phyloP scores from a whole-genome alignment of 2,888 invertebrate genomes.

The Hirtodrosophila histrioides region DNA sequence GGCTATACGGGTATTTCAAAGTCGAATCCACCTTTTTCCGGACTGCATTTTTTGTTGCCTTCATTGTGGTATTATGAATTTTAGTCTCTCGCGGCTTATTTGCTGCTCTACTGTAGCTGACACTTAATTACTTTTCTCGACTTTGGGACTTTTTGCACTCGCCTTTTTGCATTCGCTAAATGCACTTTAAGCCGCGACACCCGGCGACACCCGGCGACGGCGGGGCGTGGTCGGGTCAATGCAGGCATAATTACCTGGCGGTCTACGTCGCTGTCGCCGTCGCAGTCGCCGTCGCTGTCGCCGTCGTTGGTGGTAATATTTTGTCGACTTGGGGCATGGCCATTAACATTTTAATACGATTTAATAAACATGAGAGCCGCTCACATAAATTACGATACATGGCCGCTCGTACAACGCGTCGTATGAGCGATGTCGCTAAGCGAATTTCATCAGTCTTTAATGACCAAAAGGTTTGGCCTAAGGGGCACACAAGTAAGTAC shows the following conservation, averaged over 20 bases:
- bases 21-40: not conserved
- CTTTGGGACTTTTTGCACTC: slow-evolving; percentile 50
- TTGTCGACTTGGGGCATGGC: slow-evolving; percentile 56
- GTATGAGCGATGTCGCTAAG: slow-evolving; percentile 61
- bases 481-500: not conserved
- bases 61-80: slow-evolving; percentile 40
- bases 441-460: slow-evolving; percentile 65
- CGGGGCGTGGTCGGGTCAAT: slow-evolving; percentile 60
- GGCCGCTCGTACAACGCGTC: slow-evolving; percentile 37
- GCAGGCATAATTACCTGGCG: slow-evolving; percentile 74
- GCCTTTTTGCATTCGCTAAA: slow-evolving; percentile 51
- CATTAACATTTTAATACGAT: slow-evolving; percentile 79
- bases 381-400: slow-evolving; percentile 65
- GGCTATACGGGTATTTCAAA: not conserved
- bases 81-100: slow-evolving; percentile 54
- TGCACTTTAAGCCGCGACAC: slow-evolving; percentile 64
- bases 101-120: slow-evolving; percentile 48
- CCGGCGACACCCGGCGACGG: slow-evolving; percentile 10
- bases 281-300: slow-evolving; percentile 2
- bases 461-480: slow-evolving; percentile 14
- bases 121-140: slow-evolving; percentile 69
- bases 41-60: slow-evolving; percentile 6
- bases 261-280: slow-evolving; percentile 6
- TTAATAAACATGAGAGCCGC: slow-evolving; percentile 65
- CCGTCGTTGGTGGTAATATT: slow-evolving; percentile 53